Conservation (phyloP, 2,113 vertebrate species). For the Acrocephalus kingi region DNA sequence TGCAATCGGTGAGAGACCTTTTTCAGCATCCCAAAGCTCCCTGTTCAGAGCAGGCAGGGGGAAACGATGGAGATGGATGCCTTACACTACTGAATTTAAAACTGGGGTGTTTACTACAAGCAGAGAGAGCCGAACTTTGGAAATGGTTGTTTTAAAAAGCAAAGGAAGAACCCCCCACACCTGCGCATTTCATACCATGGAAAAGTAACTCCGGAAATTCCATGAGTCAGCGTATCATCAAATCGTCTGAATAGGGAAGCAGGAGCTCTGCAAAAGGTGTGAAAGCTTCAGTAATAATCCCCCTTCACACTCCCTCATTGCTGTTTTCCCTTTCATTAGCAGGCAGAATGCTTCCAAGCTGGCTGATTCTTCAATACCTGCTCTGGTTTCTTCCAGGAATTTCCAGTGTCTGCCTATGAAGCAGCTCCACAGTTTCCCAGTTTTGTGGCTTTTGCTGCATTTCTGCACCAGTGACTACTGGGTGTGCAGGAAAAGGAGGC, state of each 20-base stretch:
- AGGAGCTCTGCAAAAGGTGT: neutral
- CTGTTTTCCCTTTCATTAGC: constrained; percentile 29
- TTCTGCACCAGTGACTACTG: neutral
- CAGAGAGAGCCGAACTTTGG: neutral
- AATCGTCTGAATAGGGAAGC: constrained; percentile 8
- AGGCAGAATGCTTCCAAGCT: neutral
- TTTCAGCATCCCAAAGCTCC: constrained; percentile 5
- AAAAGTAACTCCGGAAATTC: constrained; percentile 6
- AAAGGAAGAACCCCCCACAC: neutral
- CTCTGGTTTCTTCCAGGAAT: neutral
- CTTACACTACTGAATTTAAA: neutral
- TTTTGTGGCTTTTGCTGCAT: neutral
- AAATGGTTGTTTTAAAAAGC: neutral
- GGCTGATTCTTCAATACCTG: neutral
- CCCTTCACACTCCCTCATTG: neutral
- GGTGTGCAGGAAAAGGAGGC: neutral
- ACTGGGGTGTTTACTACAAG: neutral
- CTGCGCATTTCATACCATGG: neutral
- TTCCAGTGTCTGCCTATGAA: neutral
- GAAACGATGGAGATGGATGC: neutral
- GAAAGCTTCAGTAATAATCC: constrained; percentile 6
- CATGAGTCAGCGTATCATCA: neutral
- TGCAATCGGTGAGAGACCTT: constrained; percentile 8
- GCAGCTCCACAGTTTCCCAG: neutral
- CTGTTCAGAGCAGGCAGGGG: neutral